Percentiles rank a stretch among this genome's conserved stretches.
Evolutionary conservation across 2,888 invertebrate genomes (phyloP).

Genomic region (Oxycera nigricornis): DNA sequence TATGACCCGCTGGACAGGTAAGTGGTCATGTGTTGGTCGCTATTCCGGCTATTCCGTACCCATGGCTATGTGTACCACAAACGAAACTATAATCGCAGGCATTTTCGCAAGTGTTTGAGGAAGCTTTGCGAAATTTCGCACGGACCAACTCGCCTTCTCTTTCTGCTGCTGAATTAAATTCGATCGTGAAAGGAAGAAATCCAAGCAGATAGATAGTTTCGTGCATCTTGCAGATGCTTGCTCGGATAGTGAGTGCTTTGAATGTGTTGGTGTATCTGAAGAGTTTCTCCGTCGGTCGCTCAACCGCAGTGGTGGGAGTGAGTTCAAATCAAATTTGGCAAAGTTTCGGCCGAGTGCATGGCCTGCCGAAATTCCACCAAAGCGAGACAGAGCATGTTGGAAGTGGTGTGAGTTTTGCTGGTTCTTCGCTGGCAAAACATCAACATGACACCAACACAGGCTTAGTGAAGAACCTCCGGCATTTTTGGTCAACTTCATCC

Average conservation of each 20-base stretch:
- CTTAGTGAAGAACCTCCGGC: slow-evolving; percentile 24
- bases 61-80: no score
- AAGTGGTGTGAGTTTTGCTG: background rate
- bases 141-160: background rate
- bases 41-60: no score
- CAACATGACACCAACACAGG: background rate
- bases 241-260: no score
- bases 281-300: background rate
- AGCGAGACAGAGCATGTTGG: background rate
- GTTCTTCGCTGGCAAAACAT: background rate
- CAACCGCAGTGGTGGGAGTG: background rate
- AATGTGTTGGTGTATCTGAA: background rate
- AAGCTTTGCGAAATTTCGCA: background rate
- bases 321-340: slow-evolving; percentile 13
- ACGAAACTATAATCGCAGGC: no score
- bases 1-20: slow-evolving; percentile 15
- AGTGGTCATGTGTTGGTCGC: background rate
- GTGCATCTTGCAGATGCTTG: background rate
- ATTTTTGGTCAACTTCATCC: slow-evolving; percentile 22
- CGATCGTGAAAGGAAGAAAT: background rate
- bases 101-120: no score
- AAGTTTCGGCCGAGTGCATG: background rate
- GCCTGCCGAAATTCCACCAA: background rate
- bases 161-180: background rate
- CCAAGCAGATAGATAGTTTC: background rate